Evolutionary conservation across 2,113 vertebrate species (phyloP).

Genomic region (Mixornis gularis): DNA sequence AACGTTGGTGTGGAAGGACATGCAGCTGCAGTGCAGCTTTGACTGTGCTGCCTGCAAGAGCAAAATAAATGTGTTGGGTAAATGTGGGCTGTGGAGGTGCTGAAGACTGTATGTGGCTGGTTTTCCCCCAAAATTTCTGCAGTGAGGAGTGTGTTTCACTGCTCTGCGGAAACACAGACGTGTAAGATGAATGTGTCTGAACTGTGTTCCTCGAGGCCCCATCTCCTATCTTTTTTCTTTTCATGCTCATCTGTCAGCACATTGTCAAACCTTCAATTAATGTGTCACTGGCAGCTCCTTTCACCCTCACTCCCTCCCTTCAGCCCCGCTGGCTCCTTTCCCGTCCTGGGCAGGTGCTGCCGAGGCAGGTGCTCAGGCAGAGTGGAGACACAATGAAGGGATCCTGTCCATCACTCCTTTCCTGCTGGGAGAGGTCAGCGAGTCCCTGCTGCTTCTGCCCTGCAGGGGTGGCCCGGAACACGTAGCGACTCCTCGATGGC

Average conservation of each 20-base stretch:
- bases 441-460: not conserved
- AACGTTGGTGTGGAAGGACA: fast-evolving
- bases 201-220: not conserved
- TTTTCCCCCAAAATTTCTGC: not conserved
- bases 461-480: not conserved
- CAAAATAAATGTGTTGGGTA: not conserved
- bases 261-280: not conserved
- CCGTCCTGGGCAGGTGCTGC: not conserved
- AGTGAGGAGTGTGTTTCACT: not conserved
- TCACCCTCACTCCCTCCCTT: not conserved
- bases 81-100: not conserved
- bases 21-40: not conserved
- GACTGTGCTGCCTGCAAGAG: not conserved
- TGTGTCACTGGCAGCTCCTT: not conserved
- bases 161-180: not conserved
- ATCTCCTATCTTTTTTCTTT: not conserved
- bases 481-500: fast-evolving
- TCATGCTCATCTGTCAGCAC: not conserved
- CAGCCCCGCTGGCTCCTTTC: fast-evolving
- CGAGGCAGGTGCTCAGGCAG: not conserved
- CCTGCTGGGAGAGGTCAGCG: not conserved
- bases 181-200: not conserved
- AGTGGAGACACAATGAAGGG: not conserved
- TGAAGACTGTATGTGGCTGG: not conserved
- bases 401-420: not conserved